Evolutionary conservation across 1,140 invertebrate species (phyloP), one percentile per base, ranked within the genome.

Genomic region (Cylas formicarius): DNA sequence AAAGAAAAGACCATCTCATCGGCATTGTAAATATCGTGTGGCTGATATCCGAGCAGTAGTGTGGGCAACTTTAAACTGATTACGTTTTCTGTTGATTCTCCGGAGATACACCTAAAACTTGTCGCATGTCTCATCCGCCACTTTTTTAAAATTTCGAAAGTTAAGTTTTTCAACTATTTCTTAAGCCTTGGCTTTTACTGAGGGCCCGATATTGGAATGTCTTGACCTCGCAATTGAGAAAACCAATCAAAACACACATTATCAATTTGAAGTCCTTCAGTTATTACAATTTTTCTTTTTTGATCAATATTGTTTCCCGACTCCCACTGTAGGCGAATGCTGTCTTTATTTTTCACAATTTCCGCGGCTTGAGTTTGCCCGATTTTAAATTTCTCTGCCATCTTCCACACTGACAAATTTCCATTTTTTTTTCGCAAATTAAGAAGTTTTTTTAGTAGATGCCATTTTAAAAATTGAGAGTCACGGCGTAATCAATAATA

Each of bases 151-250:
- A n/a, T n/a, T n/a, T n/a, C n/a, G n/a, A n/a, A n/a, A n/a, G n/a
- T n/a, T n/a, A n/a, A n/a, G n/a, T n/a, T n/a, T n/a, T n/a, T n/a
- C n/a, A n/a, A n/a, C n/a, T n/a, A n/a, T n/a, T n/a, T n/a, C n/a
- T n/a, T n/a, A n/a, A n/a, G n/a, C n/a, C n/a, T n/a, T n/a, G n/a
- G n/a, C n/a, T n/a, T n/a, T n/a, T n/a, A n/a, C n/a, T n/a, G n/a
- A 44, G 53, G 51, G 41, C 60, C 57, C 43, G 52, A 48, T 35
- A 67, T 52, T 32, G 56, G 38, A 36, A 61, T 52, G 23, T 64
- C 62, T 52, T 62, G 51, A 31, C 50, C 50, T 23, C 60, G 39
- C 53, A 50, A 56, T 50, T 59, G 48, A 28, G 53, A 45, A 44
- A 65, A 58, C 61, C 63, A 65, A 16, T 54, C 36, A 37, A 35